Base-by-base conservation (phyloP, 2,888 invertebrate genomes). In the Nemotelus nigrinus region DNA sequence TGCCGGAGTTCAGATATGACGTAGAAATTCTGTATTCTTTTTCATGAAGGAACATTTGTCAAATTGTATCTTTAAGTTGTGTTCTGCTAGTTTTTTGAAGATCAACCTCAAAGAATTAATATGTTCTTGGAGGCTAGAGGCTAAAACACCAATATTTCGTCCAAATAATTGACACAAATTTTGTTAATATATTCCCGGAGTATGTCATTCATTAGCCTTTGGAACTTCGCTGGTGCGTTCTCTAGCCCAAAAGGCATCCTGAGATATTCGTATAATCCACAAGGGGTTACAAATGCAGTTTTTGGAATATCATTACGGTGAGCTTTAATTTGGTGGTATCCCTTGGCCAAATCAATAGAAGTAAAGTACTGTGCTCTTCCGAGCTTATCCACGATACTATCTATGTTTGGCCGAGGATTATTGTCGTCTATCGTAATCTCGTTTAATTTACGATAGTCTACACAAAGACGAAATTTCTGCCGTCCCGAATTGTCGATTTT, bases 361-460 rank as follows among this genome's bases (percentile, higher is more conserved):
- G 47, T 63, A 55, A 55, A 70, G 55, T 70, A 55, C 55, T 70
- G 70, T 2, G 55, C 70, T 55, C 70, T 55, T 43, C 43, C 53
- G 3, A 41, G 25, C 8, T 41, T 53, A 41, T 55, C 43, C 50
- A 70, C 43, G 43, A 55, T 70, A 55, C 70, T 70, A 39, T 70
- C 70, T 43, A 70, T 70, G 41, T 70, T 70, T 41, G 55, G 55
- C 43, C 53, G 44, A 3, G 43, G 70, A 55, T 70, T 55, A 10
- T 55, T 70, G 4, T 76, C 78, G 41, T 78, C 78, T 55, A 77
- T 63, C 3, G 77, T 77, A 2, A 79, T 47, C 2, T 79, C 76
- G 45, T 79, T 80, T 8, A 80, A 45, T 45, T 65, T 78, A n/a
- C 79, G 50, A 58, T 80, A 80, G 68, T 80, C 79, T 8, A 80